phyloP scores from a whole-genome alignment of 2,888 invertebrate species.

The Salticus scenicus region DNA sequence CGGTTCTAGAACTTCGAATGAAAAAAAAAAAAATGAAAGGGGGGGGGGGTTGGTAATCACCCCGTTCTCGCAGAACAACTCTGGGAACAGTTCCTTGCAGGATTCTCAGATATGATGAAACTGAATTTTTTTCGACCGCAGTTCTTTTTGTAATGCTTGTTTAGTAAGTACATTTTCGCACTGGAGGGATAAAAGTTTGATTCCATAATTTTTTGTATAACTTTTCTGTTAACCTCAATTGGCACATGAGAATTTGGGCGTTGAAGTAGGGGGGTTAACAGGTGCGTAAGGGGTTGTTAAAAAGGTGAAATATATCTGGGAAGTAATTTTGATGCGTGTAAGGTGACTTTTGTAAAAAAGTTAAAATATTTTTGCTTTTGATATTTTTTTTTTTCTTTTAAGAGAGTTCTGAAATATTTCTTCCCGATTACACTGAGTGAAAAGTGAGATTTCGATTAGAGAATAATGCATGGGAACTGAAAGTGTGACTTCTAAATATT shows the following conservation, averaged over 20 bases:
- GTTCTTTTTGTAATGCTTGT: neutral
- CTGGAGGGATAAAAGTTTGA: neutral
- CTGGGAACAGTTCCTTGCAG: constrained; percentile 52
- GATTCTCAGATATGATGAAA: constrained; percentile 64
- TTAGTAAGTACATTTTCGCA: neutral
- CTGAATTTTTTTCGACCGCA: neutral
- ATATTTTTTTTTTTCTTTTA: neutral
- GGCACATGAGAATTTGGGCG: neutral
- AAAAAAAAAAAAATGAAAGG: constrained; percentile 28
- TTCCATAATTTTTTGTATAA: neutral
- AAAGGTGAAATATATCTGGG: neutral
- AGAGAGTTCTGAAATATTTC: too few relatives aligned
- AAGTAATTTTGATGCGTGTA: neutral
- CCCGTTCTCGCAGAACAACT: constrained; percentile 29
- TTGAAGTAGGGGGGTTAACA: neutral
- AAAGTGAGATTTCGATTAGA: too few relatives aligned
- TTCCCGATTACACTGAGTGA: too few relatives aligned
- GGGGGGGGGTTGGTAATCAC: constrained; percentile 44
- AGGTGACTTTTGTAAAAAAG: neutral
- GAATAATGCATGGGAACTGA: too few relatives aligned
- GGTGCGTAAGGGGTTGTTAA: constrained; percentile 3
- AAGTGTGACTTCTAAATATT: too few relatives aligned
- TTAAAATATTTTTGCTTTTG: neutral
- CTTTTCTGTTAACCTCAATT: neutral
- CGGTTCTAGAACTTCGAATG: constrained; percentile 51